Base-by-base conservation (phyloP, 2,797 vertebrate genomes). In the Falco concolor region DNA sequence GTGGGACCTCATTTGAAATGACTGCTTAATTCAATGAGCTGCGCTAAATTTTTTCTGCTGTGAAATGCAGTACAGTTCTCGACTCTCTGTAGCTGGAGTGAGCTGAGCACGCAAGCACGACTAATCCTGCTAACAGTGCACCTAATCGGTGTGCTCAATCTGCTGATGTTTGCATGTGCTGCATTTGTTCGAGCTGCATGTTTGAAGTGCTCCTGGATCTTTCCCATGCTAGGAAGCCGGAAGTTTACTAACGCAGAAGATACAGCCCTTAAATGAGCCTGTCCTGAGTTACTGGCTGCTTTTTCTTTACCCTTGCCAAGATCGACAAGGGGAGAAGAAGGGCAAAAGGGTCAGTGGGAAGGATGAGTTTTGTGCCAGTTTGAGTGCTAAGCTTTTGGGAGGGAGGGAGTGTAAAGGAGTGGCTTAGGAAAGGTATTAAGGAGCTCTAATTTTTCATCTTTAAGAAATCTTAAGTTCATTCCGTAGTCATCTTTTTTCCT, bases 181-280 rank as follows among this genome's bases (percentile, higher is more conserved):
- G 17, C 5, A 3, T 49, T 28, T 27, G 4, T 4, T 19, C 2
- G 8, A 36, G 49, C 68, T 17, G 59, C 21, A 1, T 6, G 25
- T 18, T 38, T 28, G 4, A 25, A 10, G 54, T 4, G 73, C 68
- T 47, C 68, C 68, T 16, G 50, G 44, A 16, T 34, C 50, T 52
- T 21, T n/a, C 50, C 63, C 1, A 0, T 19, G 18, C 30, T 30
- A 18, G 44, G 47, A 60, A 32, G 21, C 3, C 4, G 7, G 14
- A 3, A 23, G 19, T 47, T 32, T 36, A 9, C 21, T 22, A 4
- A 5, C 1, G 5, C 13, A 28, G 78, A 30, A 47, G n/a, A 7
- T 25, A 25, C 22, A 36, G 44, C 19, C 8, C 0, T 15, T 13
- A 13, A 38, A 50, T 2, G 4, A 50, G 23, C 42, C 23, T 60